These are phyloP conservation scores for Theonella swinhoei DNA, from an alignment of 37 sponge, comb jelly and placozoan genomes.

Conservation along the genomic window DNA sequence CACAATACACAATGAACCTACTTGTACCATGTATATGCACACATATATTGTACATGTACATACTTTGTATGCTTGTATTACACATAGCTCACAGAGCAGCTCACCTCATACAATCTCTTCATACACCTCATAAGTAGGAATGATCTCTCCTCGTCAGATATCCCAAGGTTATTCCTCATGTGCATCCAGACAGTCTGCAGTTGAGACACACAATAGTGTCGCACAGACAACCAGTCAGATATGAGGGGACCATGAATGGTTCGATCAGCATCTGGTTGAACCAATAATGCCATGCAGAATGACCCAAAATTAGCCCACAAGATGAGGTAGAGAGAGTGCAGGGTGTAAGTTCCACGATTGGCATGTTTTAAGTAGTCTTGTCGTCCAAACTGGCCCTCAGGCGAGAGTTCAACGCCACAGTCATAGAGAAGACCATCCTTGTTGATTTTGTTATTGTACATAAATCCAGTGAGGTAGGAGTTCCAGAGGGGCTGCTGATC, in stretches of 20 bases:
- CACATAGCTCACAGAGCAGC: neutral
- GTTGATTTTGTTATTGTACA: conserved; percentile 72
- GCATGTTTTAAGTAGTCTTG: conserved; percentile 77
- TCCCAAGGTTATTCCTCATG: conserved; percentile 67
- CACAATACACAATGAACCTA: neutral
- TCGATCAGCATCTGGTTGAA: conserved; percentile 59
- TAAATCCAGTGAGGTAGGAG: conserved; percentile 81
- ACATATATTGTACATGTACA: neutral
- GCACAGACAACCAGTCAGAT: conserved; percentile 79
- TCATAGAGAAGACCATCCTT: conserved; percentile 63
- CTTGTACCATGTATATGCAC: too few species aligned
- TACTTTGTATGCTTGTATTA: neutral
- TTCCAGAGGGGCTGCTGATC: conserved; percentile 48
- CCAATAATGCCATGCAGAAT: conserved; percentile 74
- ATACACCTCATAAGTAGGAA: conserved; percentile 62
- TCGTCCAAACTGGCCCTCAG: conserved; percentile 83
- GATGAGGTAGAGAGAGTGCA: conserved; percentile 88
- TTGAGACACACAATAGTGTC: conserved; percentile 91
- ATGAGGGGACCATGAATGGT: conserved; percentile 65
- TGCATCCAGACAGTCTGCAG: conserved; percentile 78
- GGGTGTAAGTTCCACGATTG: conserved; percentile 67
- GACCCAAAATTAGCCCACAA: conserved; percentile 84
- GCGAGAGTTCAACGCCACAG: conserved; percentile 80
- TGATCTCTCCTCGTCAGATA: conserved; percentile 82
- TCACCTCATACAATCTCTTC: conserved; percentile 51